Evolutionary conservation across 2,797 vertebrate species (phyloP).

Genomic region (Megaceryle alcyon): DNA sequence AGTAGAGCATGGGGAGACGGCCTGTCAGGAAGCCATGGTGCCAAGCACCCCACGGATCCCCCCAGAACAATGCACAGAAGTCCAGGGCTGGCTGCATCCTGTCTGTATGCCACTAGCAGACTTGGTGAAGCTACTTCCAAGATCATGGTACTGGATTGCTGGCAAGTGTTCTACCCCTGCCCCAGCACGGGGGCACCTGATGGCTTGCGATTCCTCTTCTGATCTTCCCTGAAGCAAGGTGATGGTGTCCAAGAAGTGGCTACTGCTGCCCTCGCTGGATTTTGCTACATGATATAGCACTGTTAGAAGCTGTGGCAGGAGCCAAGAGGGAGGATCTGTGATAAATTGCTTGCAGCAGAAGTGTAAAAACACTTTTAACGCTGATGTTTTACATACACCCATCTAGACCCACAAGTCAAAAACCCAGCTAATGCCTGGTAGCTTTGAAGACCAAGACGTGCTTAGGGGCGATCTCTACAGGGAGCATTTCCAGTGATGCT

Average conservation of each 20-base stretch:
- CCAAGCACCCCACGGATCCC: accelerated
- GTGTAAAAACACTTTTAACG: background rate
- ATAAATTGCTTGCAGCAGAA: background rate
- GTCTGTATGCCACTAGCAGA: accelerated
- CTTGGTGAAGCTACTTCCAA: background rate
- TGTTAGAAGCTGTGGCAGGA: background rate
- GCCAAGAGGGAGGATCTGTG: background rate
- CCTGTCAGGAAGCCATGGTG: accelerated
- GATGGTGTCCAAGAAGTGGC: background rate
- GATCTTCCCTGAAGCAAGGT: background rate
- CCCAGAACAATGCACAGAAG: accelerated
- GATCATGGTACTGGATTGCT: background rate
- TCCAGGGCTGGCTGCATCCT: background rate
- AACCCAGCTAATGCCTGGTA: accelerated
- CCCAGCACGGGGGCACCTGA: accelerated
- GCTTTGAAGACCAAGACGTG: background rate
- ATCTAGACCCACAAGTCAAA: accelerated
- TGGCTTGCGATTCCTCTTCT: background rate
- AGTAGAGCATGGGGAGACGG: background rate
- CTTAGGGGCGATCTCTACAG: background rate
- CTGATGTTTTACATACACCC: background rate
- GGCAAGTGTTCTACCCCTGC: accelerated
- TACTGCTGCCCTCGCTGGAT: accelerated
- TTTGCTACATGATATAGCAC: background rate
- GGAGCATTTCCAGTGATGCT: background rate